These are phyloP conservation scores for Berghia stephanieae DNA, from an alignment of 1,140 invertebrate species.

Conservation along the genomic window DNA sequence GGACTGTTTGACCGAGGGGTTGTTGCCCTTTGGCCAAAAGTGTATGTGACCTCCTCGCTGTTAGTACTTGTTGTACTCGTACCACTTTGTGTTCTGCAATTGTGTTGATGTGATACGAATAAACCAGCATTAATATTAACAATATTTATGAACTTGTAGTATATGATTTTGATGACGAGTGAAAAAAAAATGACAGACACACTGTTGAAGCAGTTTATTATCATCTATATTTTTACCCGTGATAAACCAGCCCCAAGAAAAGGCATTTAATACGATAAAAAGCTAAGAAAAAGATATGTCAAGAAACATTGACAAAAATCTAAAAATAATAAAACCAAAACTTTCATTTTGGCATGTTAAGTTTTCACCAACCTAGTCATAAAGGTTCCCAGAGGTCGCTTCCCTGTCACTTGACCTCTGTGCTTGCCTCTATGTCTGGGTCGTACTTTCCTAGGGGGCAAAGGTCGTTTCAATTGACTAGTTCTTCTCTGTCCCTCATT, in stretches of 20 bases:
- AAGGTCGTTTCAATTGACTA: slow-evolving; percentile 32
- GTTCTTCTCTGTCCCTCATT: slow-evolving; percentile 44
- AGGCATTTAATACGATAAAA: neutral
- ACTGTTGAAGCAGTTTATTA: too few species aligned
- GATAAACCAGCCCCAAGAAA: too few species aligned
- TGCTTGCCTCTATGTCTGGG: slow-evolving; percentile 51
- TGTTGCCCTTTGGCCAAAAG: slow-evolving; percentile 45
- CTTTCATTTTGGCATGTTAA: too few species aligned
- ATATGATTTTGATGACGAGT: too few species aligned
- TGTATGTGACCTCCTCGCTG: slow-evolving; percentile 61
- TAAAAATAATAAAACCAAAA: too few species aligned
- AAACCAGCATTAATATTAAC: too few species aligned
- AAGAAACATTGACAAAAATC: neutral
- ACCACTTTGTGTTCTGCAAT: slow-evolving; percentile 47
- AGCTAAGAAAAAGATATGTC: neutral
- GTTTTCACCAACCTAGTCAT: slow-evolving; percentile 42
- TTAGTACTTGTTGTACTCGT: slow-evolving; percentile 52
- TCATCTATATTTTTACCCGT: too few species aligned
- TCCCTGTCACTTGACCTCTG: slow-evolving; percentile 46
- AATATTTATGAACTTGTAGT: too few species aligned
- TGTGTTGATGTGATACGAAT: neutral
- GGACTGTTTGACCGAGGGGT: slow-evolving; percentile 48
- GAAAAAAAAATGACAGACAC: too few species aligned
- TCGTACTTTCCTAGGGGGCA: slow-evolving; percentile 43
- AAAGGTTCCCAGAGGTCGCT: slow-evolving; percentile 43